Base-by-base conservation (phyloP, 1,140 invertebrate species). In the Lepidurus couesii region DNA sequence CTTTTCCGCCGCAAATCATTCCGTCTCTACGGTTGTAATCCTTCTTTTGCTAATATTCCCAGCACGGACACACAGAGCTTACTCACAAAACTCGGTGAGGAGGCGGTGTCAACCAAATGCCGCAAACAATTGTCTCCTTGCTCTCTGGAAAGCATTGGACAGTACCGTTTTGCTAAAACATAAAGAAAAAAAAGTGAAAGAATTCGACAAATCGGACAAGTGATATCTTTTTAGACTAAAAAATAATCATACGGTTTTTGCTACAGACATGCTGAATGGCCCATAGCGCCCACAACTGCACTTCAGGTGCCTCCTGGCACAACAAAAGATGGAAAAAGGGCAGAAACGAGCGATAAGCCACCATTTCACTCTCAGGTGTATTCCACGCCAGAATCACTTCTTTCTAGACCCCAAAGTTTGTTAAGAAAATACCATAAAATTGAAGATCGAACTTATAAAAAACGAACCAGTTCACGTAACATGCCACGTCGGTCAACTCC, bases 221-320 rank as follows among this genome's bases (percentile, higher is more conserved):
- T 76, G 21, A 43, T 5, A 45, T 21, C 6, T n/a, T 13, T 6
- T 1, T 7, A 44, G 24, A 26, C 13, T 73, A 42, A 26, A 74
- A 65, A 79, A 47, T 76, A 86, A 34, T 4, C 87, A 87, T 85
- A 91, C 91, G 88, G 85, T 93, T 93, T 84, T 92, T 93, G 9
- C 90, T 90, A 83, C 91, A 93, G 47, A 94, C 93, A 84, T 94
- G 92, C 83, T 92, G 91, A 81, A 94, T 91, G 0, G 92, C 92
- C 92, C 92, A 94, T 9, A 92, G 89, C 44, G 92, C 92, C 93
- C 93, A 94, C 24, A 94, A 83, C 82, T 93, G 92, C 53, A 93
- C 91, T 74, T 91, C 88, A 82, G 89, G 87, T 78, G 89, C 87
- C 77, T 90, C 88, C 24, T 86, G 84, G 78, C 88, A 88, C 44